Evolutionary conservation across 2,888 invertebrate genomes (phyloP).

Genomic region (Chrysolina oricalcia): DNA sequence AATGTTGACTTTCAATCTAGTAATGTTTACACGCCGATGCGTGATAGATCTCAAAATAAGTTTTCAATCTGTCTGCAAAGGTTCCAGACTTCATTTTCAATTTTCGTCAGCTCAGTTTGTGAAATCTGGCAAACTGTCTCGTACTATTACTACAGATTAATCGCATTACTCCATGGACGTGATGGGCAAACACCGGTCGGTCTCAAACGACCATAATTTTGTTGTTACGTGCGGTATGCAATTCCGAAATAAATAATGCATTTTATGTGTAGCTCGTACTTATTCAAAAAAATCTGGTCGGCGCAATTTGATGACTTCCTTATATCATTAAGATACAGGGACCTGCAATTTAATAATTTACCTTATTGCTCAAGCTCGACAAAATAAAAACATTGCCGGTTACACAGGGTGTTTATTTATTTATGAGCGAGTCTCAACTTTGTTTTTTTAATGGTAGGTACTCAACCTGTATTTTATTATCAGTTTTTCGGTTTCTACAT

Average conservation of each 20-base stretch:
- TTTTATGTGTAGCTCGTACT: not conserved
- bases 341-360: too few species aligned
- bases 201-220: slow-evolving; percentile 12
- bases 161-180: not conserved
- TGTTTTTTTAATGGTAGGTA: too few species aligned
- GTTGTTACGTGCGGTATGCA: slow-evolving; percentile 18
- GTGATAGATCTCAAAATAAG: too few species aligned
- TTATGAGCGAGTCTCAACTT: too few species aligned
- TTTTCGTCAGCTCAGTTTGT: not conserved
- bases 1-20: too few species aligned
- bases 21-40: too few species aligned
- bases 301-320: not conserved
- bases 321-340: not conserved
- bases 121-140: not conserved
- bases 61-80: too few species aligned
- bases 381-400: too few species aligned
- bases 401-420: too few species aligned
- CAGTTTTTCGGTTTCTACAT: too few species aligned
- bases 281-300: not conserved
- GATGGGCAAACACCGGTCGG: not conserved
- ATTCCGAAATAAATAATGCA: slow-evolving; percentile 16
- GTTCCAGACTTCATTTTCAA: not conserved
- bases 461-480: too few species aligned
- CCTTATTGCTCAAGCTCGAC: too few species aligned
- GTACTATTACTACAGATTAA: slow-evolving; percentile 4